Conservation (phyloP, 2,113 vertebrate species). For the Abramis brama region DNA sequence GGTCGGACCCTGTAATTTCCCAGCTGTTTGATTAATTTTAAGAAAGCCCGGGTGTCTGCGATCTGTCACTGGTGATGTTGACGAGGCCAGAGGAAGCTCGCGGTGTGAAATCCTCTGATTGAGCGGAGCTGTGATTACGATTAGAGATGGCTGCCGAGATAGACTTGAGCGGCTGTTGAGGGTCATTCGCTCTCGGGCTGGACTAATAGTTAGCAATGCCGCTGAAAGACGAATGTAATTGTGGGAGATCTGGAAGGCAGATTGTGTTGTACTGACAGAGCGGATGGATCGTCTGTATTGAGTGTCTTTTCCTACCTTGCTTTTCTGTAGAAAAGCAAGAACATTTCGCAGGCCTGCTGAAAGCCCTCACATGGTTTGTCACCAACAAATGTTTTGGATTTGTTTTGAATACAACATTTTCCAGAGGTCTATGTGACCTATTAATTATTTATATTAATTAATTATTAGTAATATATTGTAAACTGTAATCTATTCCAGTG, state of each 20-base stretch:
- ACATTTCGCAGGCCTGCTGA: neutral
- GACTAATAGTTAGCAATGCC: conserved; percentile 23
- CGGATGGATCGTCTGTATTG: conserved; percentile 31
- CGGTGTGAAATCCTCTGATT: conserved; percentile 36
- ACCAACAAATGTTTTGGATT: neutral
- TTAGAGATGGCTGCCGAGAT: conserved; percentile 22
- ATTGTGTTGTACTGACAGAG: conserved; percentile 29
- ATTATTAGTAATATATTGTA: neutral
- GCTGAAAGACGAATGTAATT: conserved; percentile 29
- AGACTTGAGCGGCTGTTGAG: conserved; percentile 7
- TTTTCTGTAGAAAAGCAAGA: neutral
- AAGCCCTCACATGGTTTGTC: neutral
- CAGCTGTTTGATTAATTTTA: conserved; percentile 53
- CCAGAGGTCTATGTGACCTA: neutral
- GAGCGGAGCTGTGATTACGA: conserved; percentile 13
- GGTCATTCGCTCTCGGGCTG: neutral
- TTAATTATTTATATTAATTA: no score
- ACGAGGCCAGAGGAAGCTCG: conserved; percentile 26
- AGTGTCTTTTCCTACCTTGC: conserved; percentile 26
- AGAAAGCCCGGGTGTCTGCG: conserved; percentile 11
- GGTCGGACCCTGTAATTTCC: conserved; percentile 24
- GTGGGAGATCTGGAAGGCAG: conserved; percentile 33
- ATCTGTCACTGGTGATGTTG: conserved; percentile 37
- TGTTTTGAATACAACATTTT: neutral
- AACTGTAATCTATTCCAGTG: neutral